Evolutionary conservation across 2,113 vertebrate genomes (phyloP), one percentile per base, ranked within the genome.

Genomic region (Orycteropus afer): DNA sequence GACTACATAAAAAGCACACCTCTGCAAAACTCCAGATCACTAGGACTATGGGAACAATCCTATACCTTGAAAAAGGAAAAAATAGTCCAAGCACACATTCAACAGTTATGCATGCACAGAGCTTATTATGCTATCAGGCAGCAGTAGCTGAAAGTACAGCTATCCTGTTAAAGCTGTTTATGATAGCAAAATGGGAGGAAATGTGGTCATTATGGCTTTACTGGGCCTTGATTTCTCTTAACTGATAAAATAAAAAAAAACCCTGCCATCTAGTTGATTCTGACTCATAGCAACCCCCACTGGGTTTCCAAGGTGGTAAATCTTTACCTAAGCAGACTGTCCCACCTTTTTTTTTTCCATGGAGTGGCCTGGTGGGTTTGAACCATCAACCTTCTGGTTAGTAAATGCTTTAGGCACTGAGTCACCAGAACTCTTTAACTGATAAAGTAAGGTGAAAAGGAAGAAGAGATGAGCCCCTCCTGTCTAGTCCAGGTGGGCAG

Each of bases 31-130:
- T 27, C 23, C 86, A 78, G 47, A 18, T n/a, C 22, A 9, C 34
- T 13, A 40, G 45, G 74, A 29, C 51, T n/a, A 12, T 6, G 63
- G 18, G 20, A n/a, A 69, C 23, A 53, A 3, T 57, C 25, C 25
- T 5, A 13, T 0, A 15, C 47, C 40, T 15, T 25, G 25, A 23
- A 76, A 34, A 23, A 22, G 22, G 49, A 23, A 18, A 37, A 53
- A 34, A 29, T 3, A 8, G 12, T 3, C 20, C 4, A 23, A 3
- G 18, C 23, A 27, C 4, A 15, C 0, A 15, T 4, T 40, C 2
- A 8, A 22, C 2, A 34, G 53, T 7, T 65, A 4, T 29, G 5
- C 7, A 53, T 13, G 53, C 23, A 23, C 5, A 53, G 27, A 67
- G 8, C 37, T 2, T 45, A 1, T 61, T 3, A 23, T 14, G 42